Evolutionary conservation across 1,140 invertebrate species (phyloP).

Genomic region (Hylyphantes graminicola): DNA sequence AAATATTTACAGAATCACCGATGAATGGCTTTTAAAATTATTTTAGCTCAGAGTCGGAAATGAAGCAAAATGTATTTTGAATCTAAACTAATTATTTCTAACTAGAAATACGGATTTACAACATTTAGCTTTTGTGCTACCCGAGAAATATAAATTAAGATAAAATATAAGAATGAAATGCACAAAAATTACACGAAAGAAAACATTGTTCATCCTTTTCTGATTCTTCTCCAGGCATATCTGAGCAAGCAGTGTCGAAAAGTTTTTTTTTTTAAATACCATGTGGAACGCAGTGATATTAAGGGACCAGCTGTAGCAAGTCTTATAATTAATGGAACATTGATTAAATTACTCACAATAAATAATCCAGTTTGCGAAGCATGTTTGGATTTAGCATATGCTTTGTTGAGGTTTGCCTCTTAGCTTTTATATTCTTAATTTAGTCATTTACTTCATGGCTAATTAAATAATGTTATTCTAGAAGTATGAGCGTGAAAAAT

Average conservation of each 20-base stretch:
- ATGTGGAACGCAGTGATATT: constrained; percentile 24
- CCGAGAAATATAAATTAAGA: too few relatives aligned
- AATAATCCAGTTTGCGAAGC: constrained; percentile 8
- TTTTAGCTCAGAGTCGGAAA: too few relatives aligned
- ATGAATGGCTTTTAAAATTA: too few relatives aligned
- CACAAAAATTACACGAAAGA: too few relatives aligned
- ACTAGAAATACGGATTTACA: too few relatives aligned
- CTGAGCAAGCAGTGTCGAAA: too few relatives aligned
- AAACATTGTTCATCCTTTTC: background rate
- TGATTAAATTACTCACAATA: constrained; percentile 38
- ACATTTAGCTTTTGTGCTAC: too few relatives aligned
- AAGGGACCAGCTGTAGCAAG: constrained; percentile 21
- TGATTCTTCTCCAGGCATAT: too few relatives aligned
- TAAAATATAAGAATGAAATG: too few relatives aligned
- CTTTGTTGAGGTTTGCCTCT: background rate
- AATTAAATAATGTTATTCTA: constrained; percentile 32
- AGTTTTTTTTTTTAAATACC: background rate
- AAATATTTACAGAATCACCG: too few relatives aligned
- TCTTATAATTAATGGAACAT: constrained; percentile 29
- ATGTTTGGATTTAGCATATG: background rate
- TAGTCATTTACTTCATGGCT: constrained; percentile 13
- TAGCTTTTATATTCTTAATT: constrained; percentile 5
- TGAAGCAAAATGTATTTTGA: too few relatives aligned
- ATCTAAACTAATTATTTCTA: too few relatives aligned
- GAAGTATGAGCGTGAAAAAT: constrained; percentile 27